Evolutionary conservation across 2,113 vertebrate genomes (phyloP).

Genomic region (Caranx ignobilis): DNA sequence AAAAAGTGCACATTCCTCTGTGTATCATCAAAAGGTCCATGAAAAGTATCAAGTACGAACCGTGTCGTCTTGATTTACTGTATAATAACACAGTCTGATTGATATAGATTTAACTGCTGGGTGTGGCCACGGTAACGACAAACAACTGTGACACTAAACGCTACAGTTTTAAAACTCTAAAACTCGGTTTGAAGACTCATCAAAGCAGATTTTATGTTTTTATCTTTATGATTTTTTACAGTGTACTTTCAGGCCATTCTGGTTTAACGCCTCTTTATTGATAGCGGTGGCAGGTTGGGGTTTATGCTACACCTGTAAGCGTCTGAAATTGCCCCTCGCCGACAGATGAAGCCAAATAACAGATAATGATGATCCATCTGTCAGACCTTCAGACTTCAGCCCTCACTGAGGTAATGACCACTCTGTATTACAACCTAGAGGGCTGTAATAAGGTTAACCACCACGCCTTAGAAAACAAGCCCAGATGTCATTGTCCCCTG

Average conservation of each 20-base stretch:
- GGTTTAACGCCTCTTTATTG: constrained; percentile 13
- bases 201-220: too few relatives aligned
- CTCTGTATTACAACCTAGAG: constrained; percentile 48
- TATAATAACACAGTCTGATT: neutral
- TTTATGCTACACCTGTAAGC: constrained; percentile 28
- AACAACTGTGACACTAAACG: neutral
- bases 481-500: constrained; percentile 45
- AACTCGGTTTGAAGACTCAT: neutral
- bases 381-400: constrained; percentile 39
- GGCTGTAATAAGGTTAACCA: constrained; percentile 68
- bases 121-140: neutral
- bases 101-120: neutral
- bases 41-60: neutral
- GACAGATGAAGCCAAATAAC: constrained; percentile 61
- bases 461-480: constrained; percentile 58
- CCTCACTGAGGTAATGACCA: constrained; percentile 53
- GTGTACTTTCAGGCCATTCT: neutral
- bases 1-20: neutral
- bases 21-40: neutral
- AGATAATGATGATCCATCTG: constrained; percentile 62
- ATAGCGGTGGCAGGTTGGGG: constrained; percentile 18
- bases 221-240: neutral
- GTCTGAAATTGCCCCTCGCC: constrained; percentile 42
- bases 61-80: neutral
- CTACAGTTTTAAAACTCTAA: neutral